Base-by-base conservation (phyloP, 2,888 invertebrate genomes). In the Caenorhabditis imperialis region DNA sequence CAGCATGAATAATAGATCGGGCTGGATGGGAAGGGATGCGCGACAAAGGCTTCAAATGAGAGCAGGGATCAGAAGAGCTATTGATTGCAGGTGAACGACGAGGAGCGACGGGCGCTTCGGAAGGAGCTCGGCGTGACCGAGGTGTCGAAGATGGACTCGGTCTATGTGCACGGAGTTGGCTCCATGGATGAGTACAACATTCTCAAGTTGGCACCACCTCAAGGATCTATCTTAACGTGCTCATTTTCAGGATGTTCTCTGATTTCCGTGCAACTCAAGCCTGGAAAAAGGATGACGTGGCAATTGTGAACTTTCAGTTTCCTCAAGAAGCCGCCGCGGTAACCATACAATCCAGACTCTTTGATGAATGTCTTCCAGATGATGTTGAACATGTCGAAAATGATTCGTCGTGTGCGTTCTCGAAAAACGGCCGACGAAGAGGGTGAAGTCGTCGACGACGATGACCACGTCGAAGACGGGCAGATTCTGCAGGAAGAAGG, bases 161-260 rank as follows among this genome's bases (percentile, higher is more conserved):
- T 79, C 10, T 60, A 77, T 33, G 80, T 81, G 4, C 57, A 76
- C n/a, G 79, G 78, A 16, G 55, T 82, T 10, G 78, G 78, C n/a
- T 37, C 48, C 8, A 74, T 77, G 58, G 37, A 69, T 38, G 61
- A 71, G 30, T 75, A 57, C 45, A 50, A 53, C 3, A 70, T 78
- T 22, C 48, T 53, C 25, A 78, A 75, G 77, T 75, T 10, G 30
- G 6, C 10, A 30, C 10, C 10, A 10, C 6, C 10, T 30, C 10
- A 6, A 10, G 30, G 6, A 30, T 30, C 30, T 6, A 30, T 30
- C 6, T 30, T 30, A 7, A 30, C 6, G 6, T 30, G 6, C 6
- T 30, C 30, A 30, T 7, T 76, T 75, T 25, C 74, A 85, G 85
- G 47, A 81, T 85, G 20, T 85, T 85, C 51, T 82, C 81, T 5